Evolutionary conservation across 2,797 vertebrate species (phyloP), one percentile per base, ranked within the genome.

Genomic region (Mus spretus): DNA sequence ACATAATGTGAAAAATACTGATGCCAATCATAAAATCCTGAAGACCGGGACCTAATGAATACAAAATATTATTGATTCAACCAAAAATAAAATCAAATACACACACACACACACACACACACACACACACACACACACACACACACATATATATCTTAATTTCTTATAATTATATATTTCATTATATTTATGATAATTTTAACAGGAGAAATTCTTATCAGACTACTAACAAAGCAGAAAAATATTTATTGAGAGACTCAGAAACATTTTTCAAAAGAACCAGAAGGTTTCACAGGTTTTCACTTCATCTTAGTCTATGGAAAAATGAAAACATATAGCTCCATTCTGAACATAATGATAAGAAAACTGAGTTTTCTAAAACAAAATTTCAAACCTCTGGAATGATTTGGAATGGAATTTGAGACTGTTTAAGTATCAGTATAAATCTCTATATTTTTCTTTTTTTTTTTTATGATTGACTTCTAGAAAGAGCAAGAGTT

Each of bases 301-400:
- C 74, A 94, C 47, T 17, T 96, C 61, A 96, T 91, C 92, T 97
- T 84, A 80, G 63, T 50, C 59, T 53, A 93, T 91, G 20, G 19
- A 19, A 89, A 95, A 92, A 89, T 72, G 61, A 34, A 91, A 93
- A 50, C 75, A 89, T 14, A 79, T 50, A 72, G 9, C 13, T 72
- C 92, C 83, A 80, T 12, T 89, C 50, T 79, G 37, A 97, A 83
- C 59, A 57, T 79, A 72, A 72, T 72, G 87, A 77, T 78, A 93
- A 94, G 63, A 57, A 89, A 57, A 55, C 61, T 47, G 22, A 65
- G 47, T n/a, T 37, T 61, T 34, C 19, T 77, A 77, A 57, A 55
- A 96, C 92, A 53, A 84, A 94, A 87, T 50, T 93, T 96, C 63
- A 95, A 93, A 96, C 91, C 61, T 77, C 82, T 85, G 13, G 28